Evolutionary conservation across 2,888 invertebrate genomes (phyloP).

Genomic region (Lasioglossum morio): DNA sequence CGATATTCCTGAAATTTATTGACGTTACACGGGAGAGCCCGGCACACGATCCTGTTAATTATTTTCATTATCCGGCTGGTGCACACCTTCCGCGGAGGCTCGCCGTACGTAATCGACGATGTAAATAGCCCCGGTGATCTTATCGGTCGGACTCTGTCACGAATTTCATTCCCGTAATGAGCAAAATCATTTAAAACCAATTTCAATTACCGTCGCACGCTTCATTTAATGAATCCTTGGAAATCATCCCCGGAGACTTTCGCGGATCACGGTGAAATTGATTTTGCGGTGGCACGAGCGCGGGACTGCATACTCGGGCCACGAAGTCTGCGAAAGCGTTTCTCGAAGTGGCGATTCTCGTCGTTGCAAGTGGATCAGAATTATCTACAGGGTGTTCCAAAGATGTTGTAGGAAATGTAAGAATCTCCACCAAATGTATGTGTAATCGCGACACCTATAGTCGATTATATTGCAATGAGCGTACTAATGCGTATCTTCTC

Average conservation of each 20-base stretch:
- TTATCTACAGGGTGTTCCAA: no score
- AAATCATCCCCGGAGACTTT: constrained; percentile 7
- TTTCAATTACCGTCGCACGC: constrained; percentile 6
- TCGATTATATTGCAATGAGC: no score
- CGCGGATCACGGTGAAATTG: neutral
- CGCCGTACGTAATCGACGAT: constrained; percentile 26
- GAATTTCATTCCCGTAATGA: constrained; percentile 3
- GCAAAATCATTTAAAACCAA: neutral
- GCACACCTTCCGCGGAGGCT: neutral
- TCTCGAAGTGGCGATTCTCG: neutral
- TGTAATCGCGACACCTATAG: no score
- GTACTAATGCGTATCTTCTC: no score
- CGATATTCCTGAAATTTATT: constrained; percentile 30
- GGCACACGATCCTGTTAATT: constrained; percentile 38
- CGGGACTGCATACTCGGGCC: neutral
- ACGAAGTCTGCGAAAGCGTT: neutral
- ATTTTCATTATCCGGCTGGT: constrained; percentile 15
- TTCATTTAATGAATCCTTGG: neutral
- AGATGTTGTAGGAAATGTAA: no score
- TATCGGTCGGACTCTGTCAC: constrained; percentile 13
- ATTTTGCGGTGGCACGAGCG: neutral
- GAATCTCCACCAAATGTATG: no score
- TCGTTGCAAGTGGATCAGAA: no score
- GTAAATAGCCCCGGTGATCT: constrained; percentile 19
- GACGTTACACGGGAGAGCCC: constrained; percentile 21